Percentiles rank a stretch among this genome's conserved stretches.
phyloP scores from a whole-genome alignment of 1,140 invertebrate species.

The Drosophila sturtevanti region DNA sequence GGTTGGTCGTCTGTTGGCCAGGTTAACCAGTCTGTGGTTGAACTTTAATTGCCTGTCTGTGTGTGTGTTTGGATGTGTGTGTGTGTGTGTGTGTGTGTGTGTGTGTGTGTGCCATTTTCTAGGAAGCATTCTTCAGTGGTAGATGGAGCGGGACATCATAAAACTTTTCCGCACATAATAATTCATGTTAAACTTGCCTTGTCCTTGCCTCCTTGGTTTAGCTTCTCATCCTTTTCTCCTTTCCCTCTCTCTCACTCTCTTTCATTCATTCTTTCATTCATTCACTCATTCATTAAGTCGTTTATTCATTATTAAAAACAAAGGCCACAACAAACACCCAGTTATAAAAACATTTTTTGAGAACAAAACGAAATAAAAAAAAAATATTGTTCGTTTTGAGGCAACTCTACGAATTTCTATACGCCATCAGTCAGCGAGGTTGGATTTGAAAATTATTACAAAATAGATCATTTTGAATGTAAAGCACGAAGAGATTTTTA shows the following conservation, averaged over 20 bases:
- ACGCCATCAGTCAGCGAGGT: not conserved
- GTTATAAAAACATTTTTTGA: constrained; percentile 35
- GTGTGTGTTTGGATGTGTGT: too few species aligned
- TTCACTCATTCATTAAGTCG: constrained; percentile 43
- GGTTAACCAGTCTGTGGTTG: constrained; percentile 25
- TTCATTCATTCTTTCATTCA: constrained; percentile 41
- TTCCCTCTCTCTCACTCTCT: not conserved
- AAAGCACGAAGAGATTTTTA: too few species aligned
- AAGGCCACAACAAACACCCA: constrained; percentile 41
- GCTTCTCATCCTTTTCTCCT: constrained; percentile 12
- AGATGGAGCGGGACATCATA: constrained; percentile 46
- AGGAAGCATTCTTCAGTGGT: constrained; percentile 31
- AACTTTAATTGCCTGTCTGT: not conserved
- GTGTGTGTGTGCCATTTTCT: constrained; percentile 1
- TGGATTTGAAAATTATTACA: too few species aligned
- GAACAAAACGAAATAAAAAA: constrained; percentile 14
- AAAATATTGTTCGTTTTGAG: constrained; percentile 22
- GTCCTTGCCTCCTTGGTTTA: not conserved
- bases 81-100: not conserved
- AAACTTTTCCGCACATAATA: constrained; percentile 77
- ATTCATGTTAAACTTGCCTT: constrained; percentile 74
- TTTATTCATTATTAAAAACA: constrained; percentile 67
- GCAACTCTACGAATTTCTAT: not conserved
- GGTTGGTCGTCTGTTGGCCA: constrained; percentile 19
- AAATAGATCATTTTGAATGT: too few species aligned